Evolutionary conservation across 1,140 invertebrate genomes (phyloP).

Genomic region (Aphis craccivora): DNA sequence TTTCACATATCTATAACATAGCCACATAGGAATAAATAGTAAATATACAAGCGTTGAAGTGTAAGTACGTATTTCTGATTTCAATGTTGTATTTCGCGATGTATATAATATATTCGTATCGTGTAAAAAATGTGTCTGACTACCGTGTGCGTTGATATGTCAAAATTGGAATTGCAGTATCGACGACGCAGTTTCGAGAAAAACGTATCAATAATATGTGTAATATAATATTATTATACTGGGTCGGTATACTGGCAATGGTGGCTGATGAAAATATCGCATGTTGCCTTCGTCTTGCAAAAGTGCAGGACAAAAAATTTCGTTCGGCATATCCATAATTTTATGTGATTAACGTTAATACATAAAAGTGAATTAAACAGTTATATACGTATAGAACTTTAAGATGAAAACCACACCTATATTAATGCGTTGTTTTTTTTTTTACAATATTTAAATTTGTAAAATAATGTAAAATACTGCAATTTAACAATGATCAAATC

Average conservation of each 20-base stretch:
- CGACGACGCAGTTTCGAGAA: neutral
- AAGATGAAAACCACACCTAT: too few relatives aligned
- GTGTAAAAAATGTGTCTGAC: neutral
- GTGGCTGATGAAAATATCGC: neutral
- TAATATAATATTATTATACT: neutral
- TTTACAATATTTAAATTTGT: too few relatives aligned
- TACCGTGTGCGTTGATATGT: neutral
- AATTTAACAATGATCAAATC: too few relatives aligned
- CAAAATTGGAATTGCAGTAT: neutral
- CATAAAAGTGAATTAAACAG: too few relatives aligned
- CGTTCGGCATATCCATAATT: neutral
- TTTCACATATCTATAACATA: too few relatives aligned
- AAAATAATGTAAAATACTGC: too few relatives aligned
- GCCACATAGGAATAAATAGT: too few relatives aligned
- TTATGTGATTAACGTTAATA: too few relatives aligned
- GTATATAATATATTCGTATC: neutral
- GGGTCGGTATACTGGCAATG: too few relatives aligned
- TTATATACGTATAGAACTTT: too few relatives aligned
- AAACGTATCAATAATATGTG: neutral
- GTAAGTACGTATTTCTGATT: neutral
- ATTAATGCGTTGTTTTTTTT: too few relatives aligned
- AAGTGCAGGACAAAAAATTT: neutral
- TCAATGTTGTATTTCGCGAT: neutral
- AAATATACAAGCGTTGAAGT: neutral
- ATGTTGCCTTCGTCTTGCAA: neutral